Evolutionary conservation across 1,140 invertebrate species (phyloP).

Genomic region (Bombus vancouverensis): DNA sequence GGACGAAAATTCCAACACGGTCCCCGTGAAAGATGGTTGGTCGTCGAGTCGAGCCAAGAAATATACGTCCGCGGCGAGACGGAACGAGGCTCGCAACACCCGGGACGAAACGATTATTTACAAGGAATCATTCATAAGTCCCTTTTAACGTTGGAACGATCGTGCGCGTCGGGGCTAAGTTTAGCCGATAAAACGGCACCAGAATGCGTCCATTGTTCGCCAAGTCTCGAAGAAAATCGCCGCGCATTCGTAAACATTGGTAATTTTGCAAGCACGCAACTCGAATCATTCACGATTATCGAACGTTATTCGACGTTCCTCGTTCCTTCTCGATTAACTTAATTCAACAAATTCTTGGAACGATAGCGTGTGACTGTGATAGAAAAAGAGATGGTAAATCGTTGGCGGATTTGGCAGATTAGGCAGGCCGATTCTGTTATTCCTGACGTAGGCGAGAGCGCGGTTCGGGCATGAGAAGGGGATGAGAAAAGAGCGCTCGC

Average conservation of each 20-base stretch:
- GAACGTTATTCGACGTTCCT: neutral
- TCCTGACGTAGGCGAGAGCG: neutral
- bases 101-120: slow-evolving; percentile 34
- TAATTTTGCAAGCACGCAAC: neutral
- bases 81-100: slow-evolving; percentile 7
- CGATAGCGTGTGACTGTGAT: neutral
- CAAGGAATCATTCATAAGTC: slow-evolving; percentile 47
- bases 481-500: slow-evolving; percentile 5
- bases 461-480: neutral
- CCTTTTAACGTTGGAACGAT: slow-evolving; percentile 32
- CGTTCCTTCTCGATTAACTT: neutral
- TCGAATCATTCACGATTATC: neutral
- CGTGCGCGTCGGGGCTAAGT: slow-evolving; percentile 29
- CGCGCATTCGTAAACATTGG: neutral
- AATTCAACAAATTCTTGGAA: neutral
- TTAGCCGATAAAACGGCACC: slow-evolving; percentile 38
- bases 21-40: neutral
- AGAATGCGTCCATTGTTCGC: slow-evolving; percentile 45
- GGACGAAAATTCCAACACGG: slow-evolving; percentile 13
- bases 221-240: neutral
- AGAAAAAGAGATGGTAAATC: neutral
- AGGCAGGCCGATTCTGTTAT: slow-evolving; percentile 7
- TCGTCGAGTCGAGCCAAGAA: slow-evolving; percentile 21
- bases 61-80: neutral
- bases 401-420: neutral